Evolutionary conservation across 2,888 invertebrate genomes (phyloP).

Genomic region (Spilosoma lubricipeda): DNA sequence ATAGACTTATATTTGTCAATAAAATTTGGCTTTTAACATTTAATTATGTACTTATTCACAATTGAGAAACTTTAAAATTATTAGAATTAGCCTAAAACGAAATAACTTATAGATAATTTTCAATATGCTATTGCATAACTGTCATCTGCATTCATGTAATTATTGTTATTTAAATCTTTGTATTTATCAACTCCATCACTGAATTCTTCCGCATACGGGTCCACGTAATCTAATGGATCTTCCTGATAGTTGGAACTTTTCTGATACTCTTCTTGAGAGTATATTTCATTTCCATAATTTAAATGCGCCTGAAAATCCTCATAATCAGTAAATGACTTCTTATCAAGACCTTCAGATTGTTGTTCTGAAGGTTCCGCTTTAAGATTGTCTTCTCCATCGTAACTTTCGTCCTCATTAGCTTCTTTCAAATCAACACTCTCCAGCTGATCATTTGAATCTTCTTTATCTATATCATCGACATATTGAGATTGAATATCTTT

Average conservation of each 20-base stretch:
- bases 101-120: neutral
- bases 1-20: neutral
- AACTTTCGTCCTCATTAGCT: slow-evolving; percentile 34
- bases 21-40: neutral
- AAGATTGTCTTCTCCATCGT: slow-evolving; percentile 31
- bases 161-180: slow-evolving; percentile 65
- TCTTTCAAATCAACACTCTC: slow-evolving; percentile 41
- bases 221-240: slow-evolving; percentile 54
- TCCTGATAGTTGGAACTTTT: slow-evolving; percentile 49
- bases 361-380: slow-evolving; percentile 1
- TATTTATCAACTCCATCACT: slow-evolving; percentile 51
- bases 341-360: neutral
- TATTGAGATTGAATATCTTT: slow-evolving; percentile 49
- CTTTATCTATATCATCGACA: slow-evolving; percentile 42
- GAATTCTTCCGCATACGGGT: slow-evolving; percentile 59
- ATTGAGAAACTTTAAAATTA: neutral
- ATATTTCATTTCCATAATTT: slow-evolving; percentile 57
- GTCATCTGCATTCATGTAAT: slow-evolving; percentile 66
- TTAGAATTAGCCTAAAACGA: neutral
- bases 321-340: slow-evolving; percentile 36
- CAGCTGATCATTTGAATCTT: slow-evolving; percentile 40
- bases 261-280: slow-evolving; percentile 57
- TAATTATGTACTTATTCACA: slow-evolving; percentile 20
- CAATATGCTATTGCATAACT: slow-evolving; percentile 69
- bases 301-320: slow-evolving; percentile 60